A percentile compares a stretch with the other conserved stretches of the same genome.
Conservation (phyloP, 2,888 invertebrate genomes). For the Lamellibrachia satsuma region DNA sequence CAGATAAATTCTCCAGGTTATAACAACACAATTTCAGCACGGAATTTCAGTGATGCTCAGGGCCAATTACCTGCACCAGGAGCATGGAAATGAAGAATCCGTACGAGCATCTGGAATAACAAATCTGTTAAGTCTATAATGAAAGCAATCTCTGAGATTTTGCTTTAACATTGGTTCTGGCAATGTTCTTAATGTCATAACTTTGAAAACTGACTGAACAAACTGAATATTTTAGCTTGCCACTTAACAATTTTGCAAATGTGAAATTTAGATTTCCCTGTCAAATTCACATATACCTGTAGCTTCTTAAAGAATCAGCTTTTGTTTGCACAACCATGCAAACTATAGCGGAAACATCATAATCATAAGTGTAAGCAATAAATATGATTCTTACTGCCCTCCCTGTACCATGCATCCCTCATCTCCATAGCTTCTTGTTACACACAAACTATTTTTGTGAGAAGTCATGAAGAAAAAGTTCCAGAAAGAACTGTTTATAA, state of each 20-base stretch:
- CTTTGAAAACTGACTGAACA: background rate
- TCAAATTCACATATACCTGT: too few species aligned
- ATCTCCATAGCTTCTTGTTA: background rate
- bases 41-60: constrained; percentile 1
- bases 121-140: background rate
- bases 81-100: constrained; percentile 9
- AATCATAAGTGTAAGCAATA: too few species aligned
- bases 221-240: background rate
- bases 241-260: too few species aligned
- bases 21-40: background rate
- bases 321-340: too few species aligned
- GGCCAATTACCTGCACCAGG: background rate
- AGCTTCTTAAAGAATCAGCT: too few species aligned
- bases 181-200: background rate
- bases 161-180: background rate
- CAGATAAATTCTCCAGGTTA: constrained; percentile 7
- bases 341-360: too few species aligned
- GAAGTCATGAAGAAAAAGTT: background rate
- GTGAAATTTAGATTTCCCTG: too few species aligned
- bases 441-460: background rate
- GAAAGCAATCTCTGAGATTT: background rate
- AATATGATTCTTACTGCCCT: too few species aligned
- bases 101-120: background rate
- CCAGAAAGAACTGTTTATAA: background rate
- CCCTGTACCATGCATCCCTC: too few species aligned